Percentiles rank a stretch among this genome's conserved stretches.
Conservation (phyloP, 2,113 vertebrate genomes). For the Charadrius vociferus region DNA sequence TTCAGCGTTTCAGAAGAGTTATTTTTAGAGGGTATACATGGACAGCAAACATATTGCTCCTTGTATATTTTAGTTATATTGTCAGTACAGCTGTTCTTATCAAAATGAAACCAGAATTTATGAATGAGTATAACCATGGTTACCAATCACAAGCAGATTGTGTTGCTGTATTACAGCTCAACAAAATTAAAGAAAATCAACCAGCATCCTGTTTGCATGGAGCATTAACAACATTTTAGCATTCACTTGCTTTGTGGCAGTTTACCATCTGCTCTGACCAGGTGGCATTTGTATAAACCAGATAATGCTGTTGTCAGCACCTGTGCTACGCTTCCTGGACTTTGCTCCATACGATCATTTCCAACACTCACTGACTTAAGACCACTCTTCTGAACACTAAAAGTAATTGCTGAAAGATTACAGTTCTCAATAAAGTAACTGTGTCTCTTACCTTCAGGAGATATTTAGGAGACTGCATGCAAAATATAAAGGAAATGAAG, state of each 20-base stretch:
- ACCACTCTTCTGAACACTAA: not conserved
- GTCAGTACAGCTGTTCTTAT: constrained; percentile 62
- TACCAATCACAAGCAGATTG: constrained; percentile 42
- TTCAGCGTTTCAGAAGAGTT: constrained; percentile 3
- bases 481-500: constrained; percentile 71
- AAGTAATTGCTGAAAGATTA: constrained; percentile 22
- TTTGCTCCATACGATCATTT: not conserved
- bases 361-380: constrained; percentile 11
- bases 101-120: constrained; percentile 61
- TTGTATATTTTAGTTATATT: constrained; percentile 31
- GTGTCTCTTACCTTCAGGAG: constrained; percentile 81
- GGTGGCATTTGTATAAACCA: constrained; percentile 63
- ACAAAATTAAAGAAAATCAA: constrained; percentile 64
- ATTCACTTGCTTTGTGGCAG: constrained; percentile 35
- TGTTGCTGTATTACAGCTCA: constrained; percentile 30
- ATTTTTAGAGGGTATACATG: constrained; percentile 7
- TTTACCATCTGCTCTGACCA: constrained; percentile 71
- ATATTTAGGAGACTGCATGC: constrained; percentile 82
- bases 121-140: constrained; percentile 53
- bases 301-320: constrained; percentile 63
- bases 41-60: constrained; percentile 26
- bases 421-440: constrained; percentile 33
- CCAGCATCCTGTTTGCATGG: constrained; percentile 33
- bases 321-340: constrained; percentile 5
- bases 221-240: constrained; percentile 33